Percentiles rank a stretch among this genome's conserved stretches.
These are phyloP conservation scores for Xerus rutilus DNA, from an alignment of 2,797 vertebrate genomes.

Conservation along the genomic window DNA sequence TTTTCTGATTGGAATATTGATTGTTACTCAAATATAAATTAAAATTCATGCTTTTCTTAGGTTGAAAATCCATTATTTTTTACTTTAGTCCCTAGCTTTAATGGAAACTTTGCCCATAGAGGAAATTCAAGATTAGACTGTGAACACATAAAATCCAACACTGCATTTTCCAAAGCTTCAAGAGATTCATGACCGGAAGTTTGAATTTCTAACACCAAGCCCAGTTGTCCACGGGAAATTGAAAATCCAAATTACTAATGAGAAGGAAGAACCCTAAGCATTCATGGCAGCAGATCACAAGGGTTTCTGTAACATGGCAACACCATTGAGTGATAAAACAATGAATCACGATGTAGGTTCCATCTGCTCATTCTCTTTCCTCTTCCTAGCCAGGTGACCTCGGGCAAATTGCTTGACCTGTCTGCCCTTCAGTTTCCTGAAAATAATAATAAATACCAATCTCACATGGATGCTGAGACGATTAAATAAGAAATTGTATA, in stretches of 20 bases:
- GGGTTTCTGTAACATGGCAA: not conserved
- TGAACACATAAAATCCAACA: not conserved
- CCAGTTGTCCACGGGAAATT: not conserved
- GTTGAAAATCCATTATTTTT: not conserved
- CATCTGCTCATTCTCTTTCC: not conserved
- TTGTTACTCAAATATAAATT: slow-evolving; percentile 12
- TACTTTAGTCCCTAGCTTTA: not conserved
- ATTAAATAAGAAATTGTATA: slow-evolving; percentile 2
- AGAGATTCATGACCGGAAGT: not conserved
- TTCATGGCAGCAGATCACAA: not conserved
- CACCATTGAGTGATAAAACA: not conserved
- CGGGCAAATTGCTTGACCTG: not conserved
- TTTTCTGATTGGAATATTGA: slow-evolving; percentile 48
- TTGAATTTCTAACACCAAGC: not conserved
- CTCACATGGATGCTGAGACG: not conserved
- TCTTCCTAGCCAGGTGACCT: not conserved
- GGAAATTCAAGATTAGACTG: not conserved
- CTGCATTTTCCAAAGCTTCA: not conserved
- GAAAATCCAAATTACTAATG: slow-evolving; percentile 53
- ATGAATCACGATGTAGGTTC: fast-evolving
- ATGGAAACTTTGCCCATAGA: not conserved
- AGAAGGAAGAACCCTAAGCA: not conserved
- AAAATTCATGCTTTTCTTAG: not conserved
- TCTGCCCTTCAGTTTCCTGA: not conserved
- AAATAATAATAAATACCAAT: not conserved